Base-by-base conservation (phyloP, 2,888 invertebrate species). In the Aspidiotus rigidus region DNA sequence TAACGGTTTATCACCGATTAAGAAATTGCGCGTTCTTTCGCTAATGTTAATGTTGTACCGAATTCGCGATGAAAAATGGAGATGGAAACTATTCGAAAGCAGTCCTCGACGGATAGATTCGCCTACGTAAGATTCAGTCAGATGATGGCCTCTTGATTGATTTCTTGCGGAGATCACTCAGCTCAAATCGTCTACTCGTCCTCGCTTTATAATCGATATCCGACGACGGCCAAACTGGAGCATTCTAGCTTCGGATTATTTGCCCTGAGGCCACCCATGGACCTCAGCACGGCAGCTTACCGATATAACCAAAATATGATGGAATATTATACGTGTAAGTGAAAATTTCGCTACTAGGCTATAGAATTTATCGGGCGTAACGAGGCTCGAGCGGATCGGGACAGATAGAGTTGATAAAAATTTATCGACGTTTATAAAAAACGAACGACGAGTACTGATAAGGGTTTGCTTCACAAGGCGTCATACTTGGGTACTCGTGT, bases 291-390 rank as follows among this genome's bases (percentile, higher is more conserved):
- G 77, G 93, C 93, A 76, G 93, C 93, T 76, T 94, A 94, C 81
- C 85, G 94, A 77, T 94, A 94, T 84, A 95, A 94, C 81, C 93
- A 94, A 78, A 94, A 93, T 80, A 94, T 95, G 93, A 94, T 95
- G 95, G 96, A 96, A 84, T 95, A 95, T 82, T 95, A 95, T 79
- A 94, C 95, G 80, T 95, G 93, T 93, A 86, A 91, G 90, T 74
- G 28, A 28, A 28, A 28, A 28, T 28, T 28, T 28, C 28, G 28
- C 28, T 28, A 28, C 1, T 28, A 28, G 28, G 28, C 28, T 28
- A 28, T 28, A 28, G 28, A 28, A 28, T 28, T 28, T 28, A 28
- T 28, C 28, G 28, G 28, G 28, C 28, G 28, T 28, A 28, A 28
- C 28, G 28, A 28, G 28, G 28, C 28, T 28, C 28, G n/a, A n/a